Percentiles rank a stretch among this genome's conserved stretches.
Evolutionary conservation across 2,113 vertebrate genomes (phyloP).

Genomic region (Solenodon paradoxus): DNA sequence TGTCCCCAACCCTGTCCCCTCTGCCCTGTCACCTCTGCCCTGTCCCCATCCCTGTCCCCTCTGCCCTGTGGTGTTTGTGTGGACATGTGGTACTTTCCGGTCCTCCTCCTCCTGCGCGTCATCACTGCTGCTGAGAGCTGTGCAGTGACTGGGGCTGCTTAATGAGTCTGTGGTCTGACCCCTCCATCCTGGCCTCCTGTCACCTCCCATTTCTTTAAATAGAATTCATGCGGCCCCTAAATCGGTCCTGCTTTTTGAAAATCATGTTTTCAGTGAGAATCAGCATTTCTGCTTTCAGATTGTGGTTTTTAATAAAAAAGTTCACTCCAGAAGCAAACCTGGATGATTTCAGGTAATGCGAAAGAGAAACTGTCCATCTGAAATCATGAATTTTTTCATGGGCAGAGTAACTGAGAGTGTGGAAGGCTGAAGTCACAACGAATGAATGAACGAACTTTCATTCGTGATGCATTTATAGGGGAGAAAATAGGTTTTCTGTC

Average conservation of each 20-base stretch:
- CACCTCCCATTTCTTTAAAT: not conserved
- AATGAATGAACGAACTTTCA: too few species aligned
- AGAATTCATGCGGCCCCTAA: not conserved
- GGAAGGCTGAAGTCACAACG: not conserved
- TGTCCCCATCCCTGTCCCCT: too few species aligned
- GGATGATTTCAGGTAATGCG: not conserved
- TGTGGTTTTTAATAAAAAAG: not conserved
- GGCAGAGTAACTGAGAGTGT: not conserved
- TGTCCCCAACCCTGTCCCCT: too few species aligned
- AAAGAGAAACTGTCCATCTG: not conserved
- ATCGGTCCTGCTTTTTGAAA: not conserved
- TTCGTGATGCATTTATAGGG: not conserved
- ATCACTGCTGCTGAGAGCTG: too few species aligned
- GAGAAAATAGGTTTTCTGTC: not conserved
- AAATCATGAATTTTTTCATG: not conserved
- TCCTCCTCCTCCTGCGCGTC: not conserved
- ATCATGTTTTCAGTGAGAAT: not conserved
- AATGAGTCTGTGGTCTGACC: not conserved
- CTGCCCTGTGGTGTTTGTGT: rapidly evolving
- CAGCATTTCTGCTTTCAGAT: not conserved
- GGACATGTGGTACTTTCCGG: not conserved
- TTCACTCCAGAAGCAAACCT: not conserved
- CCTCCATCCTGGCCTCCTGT: not conserved
- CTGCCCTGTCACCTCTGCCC: too few species aligned
- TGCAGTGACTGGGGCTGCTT: not conserved